Conservation (phyloP, 2,113 vertebrate genomes). For the Cheirogaleus medius region DNA sequence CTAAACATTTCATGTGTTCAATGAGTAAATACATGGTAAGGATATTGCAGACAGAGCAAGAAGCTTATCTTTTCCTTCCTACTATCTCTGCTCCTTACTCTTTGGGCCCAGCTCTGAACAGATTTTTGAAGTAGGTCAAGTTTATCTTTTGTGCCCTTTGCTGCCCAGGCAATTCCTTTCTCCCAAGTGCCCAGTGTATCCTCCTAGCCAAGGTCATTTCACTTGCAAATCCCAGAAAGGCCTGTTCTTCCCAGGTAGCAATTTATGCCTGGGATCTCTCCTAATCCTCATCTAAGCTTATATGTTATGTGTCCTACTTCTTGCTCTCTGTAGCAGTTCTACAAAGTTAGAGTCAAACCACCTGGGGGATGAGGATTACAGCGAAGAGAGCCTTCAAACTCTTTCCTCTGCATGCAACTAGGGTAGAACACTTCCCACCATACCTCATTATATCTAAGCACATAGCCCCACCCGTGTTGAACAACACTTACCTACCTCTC, state of each 20-base stretch:
- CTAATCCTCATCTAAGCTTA: background rate
- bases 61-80: background rate
- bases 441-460: background rate
- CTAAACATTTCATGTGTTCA: background rate
- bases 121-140: background rate
- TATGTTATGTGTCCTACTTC: background rate
- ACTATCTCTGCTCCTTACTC: background rate
- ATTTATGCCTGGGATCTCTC: background rate
- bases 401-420: background rate
- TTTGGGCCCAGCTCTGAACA: background rate
- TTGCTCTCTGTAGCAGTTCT: background rate
- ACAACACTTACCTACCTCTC: background rate
- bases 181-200: background rate
- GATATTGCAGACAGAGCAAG: background rate
- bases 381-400: conserved; percentile 1
- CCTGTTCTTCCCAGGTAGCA: background rate
- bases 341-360: background rate
- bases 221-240: background rate
- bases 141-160: conserved; percentile 3
- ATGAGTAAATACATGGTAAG: conserved; percentile 1
- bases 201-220: background rate
- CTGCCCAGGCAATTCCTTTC: background rate
- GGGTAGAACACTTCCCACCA: background rate
- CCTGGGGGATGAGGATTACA: background rate
- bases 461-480: background rate